These are phyloP conservation scores for Scytalopus superciliaris DNA, from an alignment of 2,113 vertebrate species.

Conservation along the genomic window DNA sequence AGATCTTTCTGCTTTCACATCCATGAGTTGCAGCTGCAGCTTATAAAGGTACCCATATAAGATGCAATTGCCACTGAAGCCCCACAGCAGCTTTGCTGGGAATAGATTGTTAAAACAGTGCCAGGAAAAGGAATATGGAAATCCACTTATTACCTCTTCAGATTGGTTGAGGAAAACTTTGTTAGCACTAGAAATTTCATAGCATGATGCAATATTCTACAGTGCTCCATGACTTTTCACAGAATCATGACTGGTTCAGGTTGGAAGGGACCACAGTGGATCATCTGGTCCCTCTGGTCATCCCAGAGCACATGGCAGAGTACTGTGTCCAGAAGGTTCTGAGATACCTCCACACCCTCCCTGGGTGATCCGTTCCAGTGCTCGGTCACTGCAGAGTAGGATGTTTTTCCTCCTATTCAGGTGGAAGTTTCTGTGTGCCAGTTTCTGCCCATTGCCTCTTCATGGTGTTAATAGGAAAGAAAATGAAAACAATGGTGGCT, in stretches of 20 bases:
- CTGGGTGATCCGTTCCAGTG: neutral
- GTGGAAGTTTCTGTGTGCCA: neutral
- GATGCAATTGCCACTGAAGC: neutral
- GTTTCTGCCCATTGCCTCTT: neutral
- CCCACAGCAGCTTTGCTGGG: neutral
- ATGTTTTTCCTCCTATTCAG: neutral
- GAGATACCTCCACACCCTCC: neutral
- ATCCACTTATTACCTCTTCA: neutral
- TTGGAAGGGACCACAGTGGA: neutral
- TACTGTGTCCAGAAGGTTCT: neutral
- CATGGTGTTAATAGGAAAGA: neutral
- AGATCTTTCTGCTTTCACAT: neutral
- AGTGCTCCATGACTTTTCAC: neutral
- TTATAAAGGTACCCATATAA: neutral
- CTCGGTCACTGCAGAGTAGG: neutral
- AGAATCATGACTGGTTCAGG: neutral
- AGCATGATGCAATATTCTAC: neutral
- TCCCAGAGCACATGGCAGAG: neutral
- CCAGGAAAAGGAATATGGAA: neutral
- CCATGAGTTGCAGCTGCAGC: neutral
- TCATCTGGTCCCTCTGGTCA: neutral
- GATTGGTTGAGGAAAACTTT: neutral
- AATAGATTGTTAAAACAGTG: neutral
- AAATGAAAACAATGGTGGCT: neutral
- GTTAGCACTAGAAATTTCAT: neutral